Evolutionary conservation across 2,113 vertebrate genomes (phyloP).

Genomic region (Mionectes macconnelli): DNA sequence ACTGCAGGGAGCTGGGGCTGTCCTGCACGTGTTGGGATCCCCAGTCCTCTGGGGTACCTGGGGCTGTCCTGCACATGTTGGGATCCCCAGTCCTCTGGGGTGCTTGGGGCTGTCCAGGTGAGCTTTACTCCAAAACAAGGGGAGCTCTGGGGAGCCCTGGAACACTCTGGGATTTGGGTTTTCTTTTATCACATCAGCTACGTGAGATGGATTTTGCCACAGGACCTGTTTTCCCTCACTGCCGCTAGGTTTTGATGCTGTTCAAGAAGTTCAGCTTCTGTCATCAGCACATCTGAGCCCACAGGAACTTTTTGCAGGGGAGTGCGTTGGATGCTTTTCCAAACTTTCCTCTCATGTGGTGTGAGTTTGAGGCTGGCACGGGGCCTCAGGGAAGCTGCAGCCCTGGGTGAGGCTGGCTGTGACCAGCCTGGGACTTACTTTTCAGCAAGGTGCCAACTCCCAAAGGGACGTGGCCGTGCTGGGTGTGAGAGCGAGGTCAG

Average conservation of each 20-base stretch:
- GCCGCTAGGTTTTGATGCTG: neutral
- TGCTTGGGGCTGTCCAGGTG: neutral
- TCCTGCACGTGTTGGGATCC: neutral
- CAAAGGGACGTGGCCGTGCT: neutral
- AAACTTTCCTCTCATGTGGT: neutral
- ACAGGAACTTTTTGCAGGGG: neutral
- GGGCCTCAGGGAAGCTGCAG: neutral
- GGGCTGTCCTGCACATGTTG: neutral
- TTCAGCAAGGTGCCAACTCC: neutral
- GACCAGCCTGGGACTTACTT: neutral
- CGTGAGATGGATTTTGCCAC: neutral
- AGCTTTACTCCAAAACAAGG: neutral
- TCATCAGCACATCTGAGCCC: neutral
- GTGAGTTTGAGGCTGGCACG: neutral
- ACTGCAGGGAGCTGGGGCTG: neutral
- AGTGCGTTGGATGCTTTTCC: neutral
- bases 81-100: neutral
- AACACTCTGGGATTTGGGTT: neutral
- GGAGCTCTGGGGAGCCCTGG: neutral
- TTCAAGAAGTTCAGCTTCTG: neutral
- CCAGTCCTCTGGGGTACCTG: neutral
- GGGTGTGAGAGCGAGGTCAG: neutral
- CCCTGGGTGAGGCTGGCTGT: neutral
- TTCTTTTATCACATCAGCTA: neutral
- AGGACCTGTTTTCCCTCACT: neutral